Conservation (phyloP, 2,888 invertebrate species). For the Cerceris rybyensis region DNA sequence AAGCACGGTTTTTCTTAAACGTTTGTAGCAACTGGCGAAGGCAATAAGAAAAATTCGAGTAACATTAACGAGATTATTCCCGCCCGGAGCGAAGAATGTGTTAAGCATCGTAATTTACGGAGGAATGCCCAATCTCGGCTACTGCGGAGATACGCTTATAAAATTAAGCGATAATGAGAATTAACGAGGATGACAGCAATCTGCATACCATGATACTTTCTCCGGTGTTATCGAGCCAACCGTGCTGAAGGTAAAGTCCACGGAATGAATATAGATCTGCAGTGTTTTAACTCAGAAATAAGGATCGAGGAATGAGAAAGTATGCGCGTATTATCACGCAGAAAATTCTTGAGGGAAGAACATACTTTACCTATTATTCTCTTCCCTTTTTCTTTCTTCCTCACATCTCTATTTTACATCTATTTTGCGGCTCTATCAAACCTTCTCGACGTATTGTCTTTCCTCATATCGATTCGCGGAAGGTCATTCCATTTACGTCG, state of each 20-base stretch:
- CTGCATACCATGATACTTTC: constrained; percentile 51
- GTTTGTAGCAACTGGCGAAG: too few species aligned
- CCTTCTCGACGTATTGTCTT: neutral
- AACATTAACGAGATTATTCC: neutral
- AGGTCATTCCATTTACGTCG: constrained; percentile 1
- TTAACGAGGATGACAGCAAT: constrained; percentile 67
- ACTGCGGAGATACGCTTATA: constrained; percentile 53
- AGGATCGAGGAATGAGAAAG: constrained; percentile 43
- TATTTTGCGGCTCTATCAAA: neutral
- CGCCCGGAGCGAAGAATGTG: constrained; percentile 15
- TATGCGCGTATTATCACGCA: constrained; percentile 24
- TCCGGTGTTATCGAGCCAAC: constrained; percentile 48
- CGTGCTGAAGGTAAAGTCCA: constrained; percentile 13
- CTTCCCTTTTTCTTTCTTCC: neutral
- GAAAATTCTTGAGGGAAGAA: constrained; percentile 27
- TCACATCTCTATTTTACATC: neutral
- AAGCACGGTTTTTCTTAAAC: too few species aligned
- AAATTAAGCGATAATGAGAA: constrained; percentile 69
- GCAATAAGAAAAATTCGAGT: too few species aligned
- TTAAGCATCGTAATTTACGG: constrained; percentile 10
- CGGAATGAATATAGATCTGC: constrained; percentile 62
- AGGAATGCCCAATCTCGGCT: constrained; percentile 23
- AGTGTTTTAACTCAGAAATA: constrained; percentile 51
- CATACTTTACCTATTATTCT: neutral
- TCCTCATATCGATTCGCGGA: neutral